Evolutionary conservation across 2,797 vertebrate species (phyloP).

Genomic region (Morus bassanus): DNA sequence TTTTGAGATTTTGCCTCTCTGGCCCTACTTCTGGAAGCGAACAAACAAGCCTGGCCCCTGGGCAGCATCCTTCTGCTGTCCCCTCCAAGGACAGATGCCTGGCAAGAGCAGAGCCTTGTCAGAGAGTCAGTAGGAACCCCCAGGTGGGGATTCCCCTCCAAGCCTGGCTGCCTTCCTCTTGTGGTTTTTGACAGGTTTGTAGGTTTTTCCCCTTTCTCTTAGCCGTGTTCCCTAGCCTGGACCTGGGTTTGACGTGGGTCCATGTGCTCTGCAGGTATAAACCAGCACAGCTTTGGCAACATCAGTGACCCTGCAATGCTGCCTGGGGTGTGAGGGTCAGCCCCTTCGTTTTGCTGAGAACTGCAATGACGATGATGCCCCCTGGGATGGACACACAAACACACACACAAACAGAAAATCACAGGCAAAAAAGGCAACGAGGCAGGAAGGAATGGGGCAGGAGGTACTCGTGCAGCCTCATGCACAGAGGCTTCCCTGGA

Average conservation of each 20-base stretch:
- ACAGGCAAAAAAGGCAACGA: not conserved
- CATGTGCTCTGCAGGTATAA: not conserved
- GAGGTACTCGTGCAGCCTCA: accelerated
- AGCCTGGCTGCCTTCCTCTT: not conserved
- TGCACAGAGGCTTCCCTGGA: accelerated
- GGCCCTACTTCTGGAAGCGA: not conserved
- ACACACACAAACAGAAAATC: not conserved
- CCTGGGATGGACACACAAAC: too few relatives aligned
- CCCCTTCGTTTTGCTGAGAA: accelerated
- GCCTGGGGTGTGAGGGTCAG: not conserved
- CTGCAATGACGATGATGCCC: not conserved
- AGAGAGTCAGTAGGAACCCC: not conserved
- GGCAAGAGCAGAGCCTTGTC: accelerated
- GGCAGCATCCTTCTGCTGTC: not conserved
- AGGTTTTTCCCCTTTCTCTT: not conserved
- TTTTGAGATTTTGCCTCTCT: not conserved
- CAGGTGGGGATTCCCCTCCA: not conserved
- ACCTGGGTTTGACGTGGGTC: not conserved
- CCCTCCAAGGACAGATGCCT: not conserved
- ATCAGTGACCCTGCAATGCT: accelerated
- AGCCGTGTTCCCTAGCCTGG: not conserved
- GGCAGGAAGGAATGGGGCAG: not conserved
- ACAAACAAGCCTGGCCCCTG: not conserved
- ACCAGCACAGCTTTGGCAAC: not conserved
- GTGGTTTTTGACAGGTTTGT: not conserved